Conservation (phyloP, 2,113 vertebrate genomes). For the Brachyhypopomus occidentalis region DNA sequence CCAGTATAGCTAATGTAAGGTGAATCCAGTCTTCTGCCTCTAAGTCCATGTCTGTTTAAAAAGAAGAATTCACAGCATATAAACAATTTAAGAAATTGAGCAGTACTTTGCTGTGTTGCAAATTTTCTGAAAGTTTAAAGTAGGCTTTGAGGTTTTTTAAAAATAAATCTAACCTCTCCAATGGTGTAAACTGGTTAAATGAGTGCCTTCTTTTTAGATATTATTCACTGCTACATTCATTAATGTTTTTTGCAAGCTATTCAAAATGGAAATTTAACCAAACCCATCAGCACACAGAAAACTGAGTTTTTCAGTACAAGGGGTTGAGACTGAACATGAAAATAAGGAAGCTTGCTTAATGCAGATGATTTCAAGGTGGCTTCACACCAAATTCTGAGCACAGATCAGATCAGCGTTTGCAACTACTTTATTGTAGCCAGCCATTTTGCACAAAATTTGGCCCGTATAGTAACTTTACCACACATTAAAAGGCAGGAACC, state of each 20-base stretch:
- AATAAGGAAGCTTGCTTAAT: not conserved
- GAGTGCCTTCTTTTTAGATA: not conserved
- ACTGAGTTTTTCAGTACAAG: not conserved
- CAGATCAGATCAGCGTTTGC: not conserved
- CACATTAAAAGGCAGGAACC: conserved; percentile 17
- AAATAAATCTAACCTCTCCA: not conserved
- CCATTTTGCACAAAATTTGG: not conserved
- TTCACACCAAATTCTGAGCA: not conserved
- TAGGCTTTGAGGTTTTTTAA: not conserved
- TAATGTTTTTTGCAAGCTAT: not conserved
- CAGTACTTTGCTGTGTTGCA: conserved; percentile 41
- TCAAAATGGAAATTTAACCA: not conserved
- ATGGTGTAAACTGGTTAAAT: conserved; percentile 41
- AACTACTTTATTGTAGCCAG: not conserved
- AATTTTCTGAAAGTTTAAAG: conserved; percentile 19
- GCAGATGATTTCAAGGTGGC: not conserved
- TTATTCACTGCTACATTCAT: not conserved
- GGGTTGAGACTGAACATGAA: not conserved
- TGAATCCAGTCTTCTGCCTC: not conserved
- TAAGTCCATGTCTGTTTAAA: not conserved
- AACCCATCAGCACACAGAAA: too few relatives aligned
- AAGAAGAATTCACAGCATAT: not conserved
- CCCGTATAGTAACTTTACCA: not conserved
- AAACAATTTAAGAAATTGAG: not conserved
- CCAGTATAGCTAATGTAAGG: not conserved